phyloP scores from a whole-genome alignment of 2,888 invertebrate genomes.

The Morpho helenor region DNA sequence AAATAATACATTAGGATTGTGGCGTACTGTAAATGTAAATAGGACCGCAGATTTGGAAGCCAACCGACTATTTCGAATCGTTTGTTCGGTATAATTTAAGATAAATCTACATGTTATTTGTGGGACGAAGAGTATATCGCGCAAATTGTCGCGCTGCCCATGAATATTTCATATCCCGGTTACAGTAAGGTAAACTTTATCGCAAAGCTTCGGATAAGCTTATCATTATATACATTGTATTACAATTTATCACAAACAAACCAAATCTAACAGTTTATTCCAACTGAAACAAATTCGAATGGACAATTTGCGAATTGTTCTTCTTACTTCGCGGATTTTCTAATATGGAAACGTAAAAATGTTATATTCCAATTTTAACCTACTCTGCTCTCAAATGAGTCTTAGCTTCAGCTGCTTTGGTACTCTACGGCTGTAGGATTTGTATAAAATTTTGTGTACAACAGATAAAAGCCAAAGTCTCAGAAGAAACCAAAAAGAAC shows the following conservation, averaged over 20 bases:
- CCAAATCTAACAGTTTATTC: no score
- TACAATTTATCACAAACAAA: neutral
- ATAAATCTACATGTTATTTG: conserved; percentile 31
- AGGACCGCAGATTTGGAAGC: conserved; percentile 26
- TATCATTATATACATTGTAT: neutral
- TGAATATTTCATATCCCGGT: conserved; percentile 58
- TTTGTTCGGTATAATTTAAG: conserved; percentile 31
- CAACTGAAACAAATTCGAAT: no score
- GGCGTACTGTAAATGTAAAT: conserved; percentile 36
- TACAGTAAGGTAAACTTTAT: neutral
- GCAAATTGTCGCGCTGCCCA: conserved; percentile 58
- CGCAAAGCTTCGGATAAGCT: conserved; percentile 1
- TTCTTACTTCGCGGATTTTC: no score
- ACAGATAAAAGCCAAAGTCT: no score
- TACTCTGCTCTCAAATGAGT: no score
- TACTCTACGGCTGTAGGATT: no score
- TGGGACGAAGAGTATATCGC: conserved; percentile 19
- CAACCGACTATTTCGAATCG: conserved; percentile 30
- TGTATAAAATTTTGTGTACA: no score
- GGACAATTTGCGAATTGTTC: no score
- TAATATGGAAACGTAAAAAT: no score
- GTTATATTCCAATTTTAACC: no score
- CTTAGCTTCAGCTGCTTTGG: no score
- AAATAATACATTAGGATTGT: conserved; percentile 20
- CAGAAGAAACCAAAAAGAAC: no score